A percentile compares a stretch with the other conserved stretches of the same genome.
Evolutionary conservation across 2,888 invertebrate species (phyloP).

Genomic region (Atethmia centrago): DNA sequence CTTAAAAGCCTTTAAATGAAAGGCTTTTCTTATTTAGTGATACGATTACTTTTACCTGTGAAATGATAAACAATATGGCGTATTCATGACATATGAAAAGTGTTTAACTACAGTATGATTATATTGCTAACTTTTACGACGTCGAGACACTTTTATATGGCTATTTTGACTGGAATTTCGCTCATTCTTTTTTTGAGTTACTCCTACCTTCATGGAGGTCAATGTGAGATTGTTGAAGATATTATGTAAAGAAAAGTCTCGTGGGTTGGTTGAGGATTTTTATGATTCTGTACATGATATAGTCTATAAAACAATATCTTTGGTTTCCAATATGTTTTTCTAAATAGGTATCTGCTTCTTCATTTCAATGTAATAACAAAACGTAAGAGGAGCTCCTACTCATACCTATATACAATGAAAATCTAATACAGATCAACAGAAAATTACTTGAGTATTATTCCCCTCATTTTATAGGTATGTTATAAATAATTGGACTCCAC

Average conservation of each 20-base stretch:
- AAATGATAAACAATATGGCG: slow-evolving; percentile 37
- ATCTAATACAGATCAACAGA: slow-evolving; percentile 62
- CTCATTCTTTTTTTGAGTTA: slow-evolving; percentile 36
- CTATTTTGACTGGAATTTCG: slow-evolving; percentile 54
- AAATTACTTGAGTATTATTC: slow-evolving; percentile 62
- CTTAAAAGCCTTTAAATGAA: neutral
- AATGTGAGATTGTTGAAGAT: slow-evolving; percentile 31
- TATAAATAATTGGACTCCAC: slow-evolving; percentile 72
- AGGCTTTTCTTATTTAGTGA: slow-evolving; percentile 3
- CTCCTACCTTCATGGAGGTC: slow-evolving; percentile 42
- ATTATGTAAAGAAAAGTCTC: slow-evolving; percentile 11
- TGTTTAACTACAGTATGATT: slow-evolving; percentile 48
- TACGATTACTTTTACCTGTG: slow-evolving; percentile 15
- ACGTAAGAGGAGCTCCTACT: slow-evolving; percentile 37
- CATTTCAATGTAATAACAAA: slow-evolving; percentile 49
- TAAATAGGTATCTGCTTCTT: slow-evolving; percentile 3
- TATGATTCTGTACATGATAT: neutral
- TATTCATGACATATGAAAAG: slow-evolving; percentile 48
- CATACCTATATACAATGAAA: slow-evolving; percentile 61
- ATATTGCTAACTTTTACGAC: slow-evolving; percentile 59
- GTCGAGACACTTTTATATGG: slow-evolving; percentile 63
- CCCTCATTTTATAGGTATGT: slow-evolving; percentile 66
- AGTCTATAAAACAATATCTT: neutral
- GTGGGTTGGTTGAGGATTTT: neutral
- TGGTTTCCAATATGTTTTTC: slow-evolving; percentile 19